phyloP scores from a whole-genome alignment of 2,888 invertebrate genomes.

The Calliopum simillimum region DNA sequence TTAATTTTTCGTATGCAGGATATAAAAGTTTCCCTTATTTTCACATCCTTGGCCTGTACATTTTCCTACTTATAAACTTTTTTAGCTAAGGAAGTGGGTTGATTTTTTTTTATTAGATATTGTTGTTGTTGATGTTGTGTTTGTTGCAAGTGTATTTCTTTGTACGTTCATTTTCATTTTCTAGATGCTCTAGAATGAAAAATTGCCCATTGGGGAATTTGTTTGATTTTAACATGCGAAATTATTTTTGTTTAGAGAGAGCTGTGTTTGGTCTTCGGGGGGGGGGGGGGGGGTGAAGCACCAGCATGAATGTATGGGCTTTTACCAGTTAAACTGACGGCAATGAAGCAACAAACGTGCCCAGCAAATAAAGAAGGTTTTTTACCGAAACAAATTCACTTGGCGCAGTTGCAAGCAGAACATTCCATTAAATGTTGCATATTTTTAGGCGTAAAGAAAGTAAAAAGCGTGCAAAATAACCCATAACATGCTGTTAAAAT shows the following conservation, averaged over 20 bases:
- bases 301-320: too few species aligned
- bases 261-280: conserved; percentile 16
- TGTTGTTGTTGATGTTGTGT: not conserved
- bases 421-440: too few species aligned
- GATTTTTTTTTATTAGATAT: conserved; percentile 3
- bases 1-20: not conserved
- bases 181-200: conserved; percentile 55
- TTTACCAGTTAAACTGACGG: too few species aligned
- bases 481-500: too few species aligned
- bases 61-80: too few species aligned
- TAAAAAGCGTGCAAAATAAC: too few species aligned
- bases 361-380: too few species aligned
- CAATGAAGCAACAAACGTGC: too few species aligned
- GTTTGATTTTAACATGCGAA: conserved; percentile 65
- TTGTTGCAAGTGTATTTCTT: conserved; percentile 5
- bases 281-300: conserved; percentile 37
- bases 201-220: conserved; percentile 65
- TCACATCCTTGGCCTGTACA: not conserved
- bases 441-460: too few species aligned
- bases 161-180: conserved; percentile 55
- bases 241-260: conserved; percentile 44
- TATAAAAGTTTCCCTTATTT: conserved; percentile 26
- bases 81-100: too few species aligned
- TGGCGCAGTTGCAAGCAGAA: too few species aligned
- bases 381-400: too few species aligned